These are phyloP conservation scores for Balanococcus diminutus DNA, from an alignment of 2,888 invertebrate species.

Conservation along the genomic window DNA sequence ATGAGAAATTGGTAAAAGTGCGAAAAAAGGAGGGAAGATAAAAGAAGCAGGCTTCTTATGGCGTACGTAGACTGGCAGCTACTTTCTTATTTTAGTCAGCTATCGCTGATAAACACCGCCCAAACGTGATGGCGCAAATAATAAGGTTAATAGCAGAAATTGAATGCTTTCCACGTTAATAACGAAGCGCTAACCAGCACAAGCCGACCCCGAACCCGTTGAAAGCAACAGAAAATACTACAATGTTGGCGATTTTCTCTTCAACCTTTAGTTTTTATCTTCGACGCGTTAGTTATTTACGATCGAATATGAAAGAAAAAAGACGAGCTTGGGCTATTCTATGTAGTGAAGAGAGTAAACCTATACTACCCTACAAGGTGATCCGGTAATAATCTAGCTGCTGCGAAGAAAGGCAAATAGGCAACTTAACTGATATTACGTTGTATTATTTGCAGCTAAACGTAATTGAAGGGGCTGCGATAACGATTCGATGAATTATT, in stretches of 20 bases:
- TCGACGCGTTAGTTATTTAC: neutral
- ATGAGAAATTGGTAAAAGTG: constrained; percentile 5
- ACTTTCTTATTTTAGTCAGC: constrained; percentile 55
- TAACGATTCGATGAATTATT: neutral
- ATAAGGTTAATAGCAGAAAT: constrained; percentile 52
- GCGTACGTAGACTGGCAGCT: neutral
- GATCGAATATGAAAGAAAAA: neutral
- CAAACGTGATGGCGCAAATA: constrained; percentile 53
- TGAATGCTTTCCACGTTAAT: constrained; percentile 52
- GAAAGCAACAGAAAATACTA: constrained; percentile 23
- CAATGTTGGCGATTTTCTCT: neutral
- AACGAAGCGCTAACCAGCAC: constrained; percentile 41
- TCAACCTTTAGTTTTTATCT: neutral
- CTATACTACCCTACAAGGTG: neutral
- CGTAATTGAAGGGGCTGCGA: neutral
- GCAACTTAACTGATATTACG: neutral
- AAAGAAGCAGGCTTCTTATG: too few relatives aligned
- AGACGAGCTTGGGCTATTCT: neutral
- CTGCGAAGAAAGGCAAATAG: neutral
- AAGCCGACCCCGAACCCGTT: too few relatives aligned
- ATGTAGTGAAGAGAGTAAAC: neutral
- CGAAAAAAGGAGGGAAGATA: neutral
- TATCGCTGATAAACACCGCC: constrained; percentile 51
- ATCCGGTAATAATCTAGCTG: neutral
- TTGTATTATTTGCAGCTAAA: neutral